Conservation (phyloP, 2,888 invertebrate species). For the Euzophera pinguis region DNA sequence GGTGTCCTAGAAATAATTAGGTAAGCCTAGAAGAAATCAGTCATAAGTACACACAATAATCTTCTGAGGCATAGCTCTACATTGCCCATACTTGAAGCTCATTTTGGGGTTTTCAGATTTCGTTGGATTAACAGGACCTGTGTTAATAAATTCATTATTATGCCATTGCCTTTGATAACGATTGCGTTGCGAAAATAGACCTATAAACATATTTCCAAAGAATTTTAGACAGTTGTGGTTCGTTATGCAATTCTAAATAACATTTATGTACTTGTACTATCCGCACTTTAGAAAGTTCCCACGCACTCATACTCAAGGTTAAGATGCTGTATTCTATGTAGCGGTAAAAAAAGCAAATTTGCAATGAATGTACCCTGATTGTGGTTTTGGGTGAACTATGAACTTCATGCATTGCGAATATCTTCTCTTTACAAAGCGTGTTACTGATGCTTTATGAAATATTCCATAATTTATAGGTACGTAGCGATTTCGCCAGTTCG, state of each 20-base stretch:
- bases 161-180: neutral
- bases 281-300: slow-evolving; percentile 35
- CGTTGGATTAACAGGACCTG: too few relatives aligned
- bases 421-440: neutral
- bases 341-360: neutral
- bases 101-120: too few relatives aligned
- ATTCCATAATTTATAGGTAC: slow-evolving; percentile 72
- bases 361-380: neutral
- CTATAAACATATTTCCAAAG: slow-evolving; percentile 40
- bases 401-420: neutral
- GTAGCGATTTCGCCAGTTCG: slow-evolving; percentile 87
- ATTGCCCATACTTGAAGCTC: too few relatives aligned
- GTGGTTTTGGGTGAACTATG: slow-evolving; percentile 13
- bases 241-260: slow-evolving; percentile 6
- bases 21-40: too few relatives aligned
- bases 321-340: neutral
- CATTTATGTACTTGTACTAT: neutral
- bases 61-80: too few relatives aligned
- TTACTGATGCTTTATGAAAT: neutral
- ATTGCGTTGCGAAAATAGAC: slow-evolving; percentile 24
- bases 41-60: too few relatives aligned
- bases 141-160: too few relatives aligned
- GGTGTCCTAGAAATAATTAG: too few relatives aligned
- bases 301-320: slow-evolving; percentile 31
- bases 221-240: slow-evolving; percentile 3